These are phyloP conservation scores for Erythrolamprus reginae DNA, from an alignment of 2,113 vertebrate genomes.

Conservation along the genomic window DNA sequence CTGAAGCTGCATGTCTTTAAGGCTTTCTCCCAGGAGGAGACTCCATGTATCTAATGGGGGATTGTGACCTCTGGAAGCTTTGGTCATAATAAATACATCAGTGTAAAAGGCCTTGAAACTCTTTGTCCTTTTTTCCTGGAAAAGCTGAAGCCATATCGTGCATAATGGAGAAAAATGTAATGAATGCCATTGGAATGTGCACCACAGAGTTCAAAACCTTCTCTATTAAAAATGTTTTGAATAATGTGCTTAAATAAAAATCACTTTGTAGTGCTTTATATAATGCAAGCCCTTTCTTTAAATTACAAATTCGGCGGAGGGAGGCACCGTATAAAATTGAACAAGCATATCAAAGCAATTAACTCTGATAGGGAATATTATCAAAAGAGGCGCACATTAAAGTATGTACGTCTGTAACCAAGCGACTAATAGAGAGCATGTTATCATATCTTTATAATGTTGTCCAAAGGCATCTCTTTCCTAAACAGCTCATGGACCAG, in stretches of 20 bases:
- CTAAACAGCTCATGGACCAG: not conserved
- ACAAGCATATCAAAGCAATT: not conserved
- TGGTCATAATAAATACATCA: not conserved
- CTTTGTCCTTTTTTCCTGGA: not conserved
- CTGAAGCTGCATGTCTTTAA: not conserved
- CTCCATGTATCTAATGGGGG: not conserved
- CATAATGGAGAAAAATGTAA: not conserved
- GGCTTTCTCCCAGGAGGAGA: not conserved
- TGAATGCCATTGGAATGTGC: not conserved
- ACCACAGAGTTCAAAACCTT: not conserved
- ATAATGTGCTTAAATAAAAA: not conserved
- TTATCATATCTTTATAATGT: not conserved
- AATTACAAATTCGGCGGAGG: not conserved
- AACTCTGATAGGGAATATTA: not conserved
- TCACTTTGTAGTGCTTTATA: not conserved
- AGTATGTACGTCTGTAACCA: not conserved
- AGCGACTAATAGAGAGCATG: not conserved
- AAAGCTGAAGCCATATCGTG: not conserved
- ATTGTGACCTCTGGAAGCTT: not conserved
- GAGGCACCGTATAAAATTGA: not conserved
- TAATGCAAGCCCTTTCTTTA: not conserved
- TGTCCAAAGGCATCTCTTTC: not conserved
- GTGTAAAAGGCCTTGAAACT: not conserved
- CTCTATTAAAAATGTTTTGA: not conserved
- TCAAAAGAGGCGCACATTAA: not conserved